Evolutionary conservation across 2,888 invertebrate genomes (phyloP), one percentile per base, ranked within the genome.

Genomic region (Pheosia tremula): DNA sequence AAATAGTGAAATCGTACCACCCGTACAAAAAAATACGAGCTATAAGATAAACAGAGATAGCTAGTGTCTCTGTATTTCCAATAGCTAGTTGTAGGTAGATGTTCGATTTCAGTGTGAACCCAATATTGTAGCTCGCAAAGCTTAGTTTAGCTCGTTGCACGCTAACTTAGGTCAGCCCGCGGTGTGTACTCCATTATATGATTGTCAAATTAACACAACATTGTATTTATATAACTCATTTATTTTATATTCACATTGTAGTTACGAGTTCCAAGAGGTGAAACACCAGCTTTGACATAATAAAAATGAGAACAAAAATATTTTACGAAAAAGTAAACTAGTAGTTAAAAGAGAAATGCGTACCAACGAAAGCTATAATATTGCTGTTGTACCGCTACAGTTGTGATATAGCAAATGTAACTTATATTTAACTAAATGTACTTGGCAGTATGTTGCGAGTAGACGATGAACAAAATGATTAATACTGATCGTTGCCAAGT

Each of bases 171-270:
- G 24, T 0, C 24, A 24, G 24, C 24, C 24, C 24, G 24, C 24
- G 24, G 24, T 24, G 1, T 24, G 24, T 24, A 24, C 24, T 24
- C 24, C n/a, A n/a, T n/a, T n/a, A 24, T 47, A 1, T 47, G 8
- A 45, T 10, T n/a, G 9, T 11, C 47, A 72, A 76, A 75, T 80
- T 74, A 75, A 76, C 55, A 68, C 71, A 77, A 77, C 62, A 11
- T 68, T 71, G 77, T 83, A 85, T 90, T 92, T 93, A 91, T 93
- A 93, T 93, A 93, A 93, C 93, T 93, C 91, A 93, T 93, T 93
- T 93, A 93, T 93, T 93, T 90, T 88, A 93, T 93, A 92, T 93
- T 92, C 93, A 93, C 93, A 93, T 91, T 87, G 87, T 89, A 84
- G 90, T 91, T 87, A 88, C 83, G 84, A 82, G 88, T 91, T 89